A percentile compares a stretch with the other conserved stretches of the same genome.
phyloP scores from a whole-genome alignment of 2,888 invertebrate species.

The Aleiodes alternator region DNA sequence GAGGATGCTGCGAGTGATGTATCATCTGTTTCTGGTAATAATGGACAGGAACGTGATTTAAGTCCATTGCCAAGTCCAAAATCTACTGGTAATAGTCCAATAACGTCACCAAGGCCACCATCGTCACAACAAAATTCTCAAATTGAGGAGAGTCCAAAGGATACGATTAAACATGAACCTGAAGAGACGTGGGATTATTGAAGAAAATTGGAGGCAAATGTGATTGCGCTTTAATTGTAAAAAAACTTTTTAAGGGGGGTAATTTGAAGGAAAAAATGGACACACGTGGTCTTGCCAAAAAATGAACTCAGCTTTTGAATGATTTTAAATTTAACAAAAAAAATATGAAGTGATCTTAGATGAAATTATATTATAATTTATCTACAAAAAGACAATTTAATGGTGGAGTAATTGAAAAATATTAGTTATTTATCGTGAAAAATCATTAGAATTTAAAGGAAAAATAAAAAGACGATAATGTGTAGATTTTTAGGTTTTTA shows the following conservation, averaged over 20 bases:
- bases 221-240: too few relatives aligned
- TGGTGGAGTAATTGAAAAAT: background rate
- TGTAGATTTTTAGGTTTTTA: constrained; percentile 34
- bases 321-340: background rate
- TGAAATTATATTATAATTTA: constrained; percentile 7
- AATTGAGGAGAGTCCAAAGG: constrained; percentile 68
- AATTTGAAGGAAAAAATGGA: background rate
- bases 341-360: constrained; percentile 22
- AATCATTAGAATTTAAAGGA: background rate
- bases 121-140: constrained; percentile 58
- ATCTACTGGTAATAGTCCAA: constrained; percentile 69
- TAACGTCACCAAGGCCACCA: constrained; percentile 68
- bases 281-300: too few relatives aligned
- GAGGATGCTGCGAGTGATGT: constrained; percentile 77
- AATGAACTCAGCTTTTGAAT: too few relatives aligned
- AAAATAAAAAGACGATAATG: background rate
- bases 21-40: constrained; percentile 72
- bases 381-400: constrained; percentile 9
- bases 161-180: constrained; percentile 72
- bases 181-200: constrained; percentile 74
- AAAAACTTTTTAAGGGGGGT: background rate
- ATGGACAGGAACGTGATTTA: constrained; percentile 66
- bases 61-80: constrained; percentile 72
- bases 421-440: constrained; percentile 14
- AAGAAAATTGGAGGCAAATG: background rate